Evolutionary conservation across 2,113 vertebrate species (phyloP).

Genomic region (Eidolon helvum): DNA sequence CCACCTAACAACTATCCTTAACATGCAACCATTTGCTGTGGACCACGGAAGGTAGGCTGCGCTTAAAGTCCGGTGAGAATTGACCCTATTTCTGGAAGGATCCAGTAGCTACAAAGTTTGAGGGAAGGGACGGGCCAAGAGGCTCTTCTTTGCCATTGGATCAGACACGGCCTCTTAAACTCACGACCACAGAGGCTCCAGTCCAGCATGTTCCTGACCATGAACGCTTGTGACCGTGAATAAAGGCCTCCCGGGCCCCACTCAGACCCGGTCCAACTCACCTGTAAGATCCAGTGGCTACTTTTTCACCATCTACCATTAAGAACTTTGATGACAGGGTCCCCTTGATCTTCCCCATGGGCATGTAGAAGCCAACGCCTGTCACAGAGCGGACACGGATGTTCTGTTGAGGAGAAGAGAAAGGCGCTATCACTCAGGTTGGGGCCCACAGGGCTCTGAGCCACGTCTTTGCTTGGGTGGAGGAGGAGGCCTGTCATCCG

Average conservation of each 20-base stretch:
- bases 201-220: neutral
- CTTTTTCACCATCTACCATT: slow-evolving; percentile 96
- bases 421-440: slow-evolving; percentile 14
- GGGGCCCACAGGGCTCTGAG: neutral
- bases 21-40: neutral
- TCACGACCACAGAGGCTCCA: accelerated
- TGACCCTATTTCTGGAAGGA: neutral
- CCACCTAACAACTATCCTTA: neutral
- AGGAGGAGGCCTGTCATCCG: neutral
- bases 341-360: slow-evolving; percentile 90
- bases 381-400: slow-evolving; percentile 90
- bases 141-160: neutral
- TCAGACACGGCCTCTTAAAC: neutral
- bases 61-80: neutral
- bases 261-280: slow-evolving; percentile 60
- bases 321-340: slow-evolving; percentile 91
- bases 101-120: neutral
- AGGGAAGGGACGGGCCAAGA: neutral
- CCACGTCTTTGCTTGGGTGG: neutral
- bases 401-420: slow-evolving; percentile 84
- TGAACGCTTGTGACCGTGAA: neutral
- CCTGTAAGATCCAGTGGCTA: slow-evolving; percentile 95
- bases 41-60: neutral
- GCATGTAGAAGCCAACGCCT: slow-evolving; percentile 89
- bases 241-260: neutral